A percentile compares a stretch with the other conserved stretches of the same genome.
Evolutionary conservation across 2,797 vertebrate genomes (phyloP).

Genomic region (Catostomus latipinnis): DNA sequence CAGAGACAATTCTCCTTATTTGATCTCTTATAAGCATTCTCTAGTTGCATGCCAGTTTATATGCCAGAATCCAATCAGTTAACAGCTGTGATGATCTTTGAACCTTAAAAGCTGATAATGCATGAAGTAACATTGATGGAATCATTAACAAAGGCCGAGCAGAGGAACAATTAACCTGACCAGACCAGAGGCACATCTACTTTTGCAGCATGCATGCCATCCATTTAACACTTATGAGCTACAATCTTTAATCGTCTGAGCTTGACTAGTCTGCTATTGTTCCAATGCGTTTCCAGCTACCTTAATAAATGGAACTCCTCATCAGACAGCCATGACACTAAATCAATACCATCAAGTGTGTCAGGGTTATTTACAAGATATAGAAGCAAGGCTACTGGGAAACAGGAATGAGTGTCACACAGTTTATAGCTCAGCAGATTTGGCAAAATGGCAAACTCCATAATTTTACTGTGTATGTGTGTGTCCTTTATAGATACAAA

Average conservation of each 20-base stretch:
- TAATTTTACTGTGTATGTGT: neutral
- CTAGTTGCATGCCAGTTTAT: neutral
- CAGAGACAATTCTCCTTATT: neutral
- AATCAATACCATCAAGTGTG: conserved; percentile 27
- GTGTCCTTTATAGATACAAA: neutral
- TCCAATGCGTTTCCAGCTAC: conserved; percentile 32
- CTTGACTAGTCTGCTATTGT: neutral
- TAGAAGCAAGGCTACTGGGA: conserved; percentile 13
- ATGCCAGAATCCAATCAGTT: neutral
- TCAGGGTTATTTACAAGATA: conserved; percentile 31
- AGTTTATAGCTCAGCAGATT: conserved; percentile 16
- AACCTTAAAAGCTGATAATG: conserved; percentile 22
- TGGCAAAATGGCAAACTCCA: neutral
- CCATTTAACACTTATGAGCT: neutral
- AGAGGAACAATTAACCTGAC: conserved; percentile 1
- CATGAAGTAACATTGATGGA: neutral
- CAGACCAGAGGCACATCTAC: neutral
- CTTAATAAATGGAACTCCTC: conserved; percentile 54
- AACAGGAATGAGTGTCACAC: neutral
- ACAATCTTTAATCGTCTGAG: neutral
- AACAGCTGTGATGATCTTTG: conserved; percentile 10
- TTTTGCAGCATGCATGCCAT: neutral
- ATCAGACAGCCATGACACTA: neutral
- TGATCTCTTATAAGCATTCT: neutral
- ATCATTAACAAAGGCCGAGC: conserved; percentile 17